Evolutionary conservation across 2,113 vertebrate genomes (phyloP), one percentile per base, ranked within the genome.

Genomic region (Otocyon megalotis): DNA sequence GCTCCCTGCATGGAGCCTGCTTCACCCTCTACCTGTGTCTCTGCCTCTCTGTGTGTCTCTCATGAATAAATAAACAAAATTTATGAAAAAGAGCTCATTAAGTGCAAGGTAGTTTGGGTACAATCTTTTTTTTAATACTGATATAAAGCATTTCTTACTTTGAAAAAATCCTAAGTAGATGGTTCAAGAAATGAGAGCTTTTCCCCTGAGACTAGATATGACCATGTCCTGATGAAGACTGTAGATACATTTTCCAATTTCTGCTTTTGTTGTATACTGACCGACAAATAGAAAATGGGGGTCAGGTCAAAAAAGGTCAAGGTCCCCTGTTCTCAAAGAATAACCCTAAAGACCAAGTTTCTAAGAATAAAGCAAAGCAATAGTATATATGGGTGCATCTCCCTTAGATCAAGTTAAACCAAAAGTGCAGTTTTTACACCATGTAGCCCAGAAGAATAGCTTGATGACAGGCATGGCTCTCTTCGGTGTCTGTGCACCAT

Each of bases 131-230:
- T 37, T 37, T 43, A 43, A 24, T 35, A 71, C 32, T 69, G n/a
- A 88, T 4, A 43, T 26, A 76, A 48, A 96, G 50, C 22, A 43
- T 88, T 60, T 93, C 77, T 88, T 90, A 86, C n/a, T 60, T 97
- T 79, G 30, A 76, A 72, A 80, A 79, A 88, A n/a, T 43, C 62
- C 54, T 56, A 89, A 86, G 30, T 48, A 92, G 77, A 77, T 67
- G 58, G 37, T 4, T 85, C 15, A 81, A 91, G 83, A 95, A 94
- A 81, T 3, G 14, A 79, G n/a, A 82, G 48, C 72, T 88, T 96
- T 71, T 60, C 58, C 48, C 58, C 79, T 50, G 30, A 91, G 20
- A 76, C 35, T 76, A 60, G 77, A 85, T 89, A 43, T 7, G 14
- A 79, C 20, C 11, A 2, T 50, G 72, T 72, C 53, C 67, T 67